These are phyloP conservation scores for Tolypeutes matacus DNA, from an alignment of 2,797 vertebrate species.

Conservation along the genomic window DNA sequence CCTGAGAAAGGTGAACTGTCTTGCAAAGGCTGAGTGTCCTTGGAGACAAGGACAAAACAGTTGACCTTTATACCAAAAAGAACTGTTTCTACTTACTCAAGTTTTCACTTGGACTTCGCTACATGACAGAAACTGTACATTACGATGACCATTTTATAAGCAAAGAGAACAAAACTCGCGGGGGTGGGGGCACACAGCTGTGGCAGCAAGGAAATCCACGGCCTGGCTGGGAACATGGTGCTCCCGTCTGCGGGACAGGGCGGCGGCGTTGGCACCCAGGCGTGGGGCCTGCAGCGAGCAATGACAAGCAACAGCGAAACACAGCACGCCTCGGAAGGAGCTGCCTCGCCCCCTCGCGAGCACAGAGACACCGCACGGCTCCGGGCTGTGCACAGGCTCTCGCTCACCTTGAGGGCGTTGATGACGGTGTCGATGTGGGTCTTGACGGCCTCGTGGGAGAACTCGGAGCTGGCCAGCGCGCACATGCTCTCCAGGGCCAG, in stretches of 20 bases:
- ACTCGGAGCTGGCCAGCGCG: constrained; percentile 95
- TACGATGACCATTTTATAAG: rapidly evolving
- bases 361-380: no score
- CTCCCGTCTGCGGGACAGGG: no score
- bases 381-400: no score
- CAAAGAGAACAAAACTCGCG: neutral
- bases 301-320: no score
- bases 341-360: no score
- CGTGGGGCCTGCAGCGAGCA: no score
- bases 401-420: constrained; percentile 92
- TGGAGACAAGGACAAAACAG: neutral
- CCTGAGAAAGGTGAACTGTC: neutral
- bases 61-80: neutral
- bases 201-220: no score
- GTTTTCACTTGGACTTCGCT: neutral
- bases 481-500: constrained; percentile 96
- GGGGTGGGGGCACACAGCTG: rapidly evolving
- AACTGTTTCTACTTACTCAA: neutral
- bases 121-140: rapidly evolving
- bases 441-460: constrained; percentile 95
- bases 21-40: neutral
- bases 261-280: no score
- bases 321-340: no score
- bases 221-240: no score
- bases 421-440: constrained; percentile 96